These are phyloP conservation scores for Patiria pectinifera DNA, from an alignment of 53 echinoderm and acorn worm species.

Conservation along the genomic window DNA sequence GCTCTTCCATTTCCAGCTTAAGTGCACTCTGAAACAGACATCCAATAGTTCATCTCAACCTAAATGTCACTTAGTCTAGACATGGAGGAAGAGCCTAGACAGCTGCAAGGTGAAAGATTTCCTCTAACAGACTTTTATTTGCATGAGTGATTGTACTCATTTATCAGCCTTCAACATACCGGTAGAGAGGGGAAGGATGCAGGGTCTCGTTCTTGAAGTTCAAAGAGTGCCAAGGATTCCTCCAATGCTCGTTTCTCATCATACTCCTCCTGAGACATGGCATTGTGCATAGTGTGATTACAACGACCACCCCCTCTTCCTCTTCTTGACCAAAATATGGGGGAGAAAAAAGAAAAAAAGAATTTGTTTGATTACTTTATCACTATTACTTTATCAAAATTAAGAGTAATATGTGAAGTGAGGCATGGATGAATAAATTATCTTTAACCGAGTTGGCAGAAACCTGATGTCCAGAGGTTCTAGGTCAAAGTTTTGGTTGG, in stretches of 20 bases:
- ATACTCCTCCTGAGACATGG: slow-evolving; percentile 53
- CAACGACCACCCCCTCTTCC: slow-evolving; percentile 63
- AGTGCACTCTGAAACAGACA: too few species aligned
- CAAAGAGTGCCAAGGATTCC: slow-evolving; percentile 77
- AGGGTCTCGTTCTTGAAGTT: slow-evolving; percentile 76
- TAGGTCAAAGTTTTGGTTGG: too few species aligned
- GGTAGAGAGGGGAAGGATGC: slow-evolving; percentile 79
- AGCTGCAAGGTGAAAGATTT: too few species aligned
- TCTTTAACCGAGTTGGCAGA: too few species aligned
- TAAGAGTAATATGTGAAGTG: background rate
- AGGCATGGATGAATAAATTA: too few species aligned
- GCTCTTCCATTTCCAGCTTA: too few species aligned
- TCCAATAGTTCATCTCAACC: too few species aligned
- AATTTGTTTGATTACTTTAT: background rate
- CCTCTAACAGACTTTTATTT: background rate
- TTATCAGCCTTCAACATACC: slow-evolving; percentile 54
- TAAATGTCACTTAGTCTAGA: too few species aligned
- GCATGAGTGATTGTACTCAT: background rate
- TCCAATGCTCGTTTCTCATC: slow-evolving; percentile 69
- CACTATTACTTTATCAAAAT: background rate
- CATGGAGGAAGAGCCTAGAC: too few species aligned
- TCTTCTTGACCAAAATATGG: slow-evolving; percentile 9
- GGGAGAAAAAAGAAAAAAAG: background rate
- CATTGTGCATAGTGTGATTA: slow-evolving; percentile 51
- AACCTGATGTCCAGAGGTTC: too few species aligned